phyloP scores from a whole-genome alignment of 2,797 vertebrate genomes.

The Sphaeramia orbicularis region DNA sequence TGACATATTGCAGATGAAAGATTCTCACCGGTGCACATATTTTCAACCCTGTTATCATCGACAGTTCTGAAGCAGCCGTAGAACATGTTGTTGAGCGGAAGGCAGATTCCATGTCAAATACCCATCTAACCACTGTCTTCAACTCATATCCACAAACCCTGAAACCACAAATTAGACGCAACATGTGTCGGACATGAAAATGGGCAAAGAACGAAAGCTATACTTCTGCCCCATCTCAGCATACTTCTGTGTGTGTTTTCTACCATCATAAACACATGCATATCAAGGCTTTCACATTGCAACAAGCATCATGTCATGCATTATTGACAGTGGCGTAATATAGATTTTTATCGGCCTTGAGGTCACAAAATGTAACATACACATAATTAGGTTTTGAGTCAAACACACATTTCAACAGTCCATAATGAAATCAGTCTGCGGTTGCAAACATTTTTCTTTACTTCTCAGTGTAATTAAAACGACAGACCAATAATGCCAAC shows the following conservation, averaged over 20 bases:
- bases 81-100: slow-evolving; percentile 67
- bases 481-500: slow-evolving; percentile 5
- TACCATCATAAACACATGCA: too few relatives aligned
- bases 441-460: slow-evolving; percentile 24
- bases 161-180: slow-evolving; percentile 72
- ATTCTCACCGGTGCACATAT: slow-evolving; percentile 62
- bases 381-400: slow-evolving; percentile 27
- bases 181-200: slow-evolving; percentile 37
- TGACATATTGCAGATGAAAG: slow-evolving; percentile 75
- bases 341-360: slow-evolving; percentile 3
- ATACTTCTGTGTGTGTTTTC: too few relatives aligned
- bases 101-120: slow-evolving; percentile 69
- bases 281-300: not conserved
- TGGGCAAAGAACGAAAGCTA: slow-evolving; percentile 21
- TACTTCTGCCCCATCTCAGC: not conserved
- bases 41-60: slow-evolving; percentile 73
- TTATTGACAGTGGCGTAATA: slow-evolving; percentile 21
- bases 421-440: slow-evolving; percentile 28
- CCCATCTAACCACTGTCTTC: slow-evolving; percentile 67
- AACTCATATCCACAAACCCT: slow-evolving; percentile 56
- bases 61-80: slow-evolving; percentile 46
- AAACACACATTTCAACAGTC: slow-evolving; percentile 29
- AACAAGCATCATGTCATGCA: not conserved
- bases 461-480: slow-evolving; percentile 37
- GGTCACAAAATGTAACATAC: slow-evolving; percentile 15